Percentiles rank a stretch among this genome's conserved stretches.
Conservation (phyloP, 2,888 invertebrate species). For the Cephus spinipes region DNA sequence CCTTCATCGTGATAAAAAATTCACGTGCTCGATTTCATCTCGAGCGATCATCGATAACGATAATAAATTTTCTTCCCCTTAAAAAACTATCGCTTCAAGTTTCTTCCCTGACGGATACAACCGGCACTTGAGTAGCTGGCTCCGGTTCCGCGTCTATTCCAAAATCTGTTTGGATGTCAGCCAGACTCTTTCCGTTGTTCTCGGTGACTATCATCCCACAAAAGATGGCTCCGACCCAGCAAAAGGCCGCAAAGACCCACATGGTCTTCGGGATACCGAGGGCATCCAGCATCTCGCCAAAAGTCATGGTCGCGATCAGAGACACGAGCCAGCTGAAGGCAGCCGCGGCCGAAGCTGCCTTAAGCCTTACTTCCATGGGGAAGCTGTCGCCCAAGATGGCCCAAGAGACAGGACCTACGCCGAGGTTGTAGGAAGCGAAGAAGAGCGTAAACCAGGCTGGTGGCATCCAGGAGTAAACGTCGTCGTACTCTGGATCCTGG, state of each 20-base stretch:
- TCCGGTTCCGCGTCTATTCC: conserved; percentile 15
- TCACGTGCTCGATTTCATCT: not conserved
- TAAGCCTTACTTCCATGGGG: conserved; percentile 46
- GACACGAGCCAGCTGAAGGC: conserved; percentile 49
- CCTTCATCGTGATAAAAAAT: not conserved
- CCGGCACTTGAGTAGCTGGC: not conserved
- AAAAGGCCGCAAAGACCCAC: conserved; percentile 48
- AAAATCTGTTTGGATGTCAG: conserved; percentile 48
- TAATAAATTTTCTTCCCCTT: not conserved
- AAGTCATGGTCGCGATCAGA: conserved; percentile 42
- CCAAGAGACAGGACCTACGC: conserved; percentile 57
- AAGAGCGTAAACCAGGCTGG: conserved; percentile 46
- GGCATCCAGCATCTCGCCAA: conserved; percentile 37
- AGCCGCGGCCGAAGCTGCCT: conserved; percentile 36
- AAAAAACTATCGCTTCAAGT: not conserved
- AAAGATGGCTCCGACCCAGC: conserved; percentile 44
- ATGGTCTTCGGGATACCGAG: conserved; percentile 44
- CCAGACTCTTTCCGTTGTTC: conserved; percentile 45
- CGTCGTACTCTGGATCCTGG: conserved; percentile 50
- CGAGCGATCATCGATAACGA: not conserved
- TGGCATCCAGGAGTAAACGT: conserved; percentile 54
- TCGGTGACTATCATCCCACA: conserved; percentile 40
- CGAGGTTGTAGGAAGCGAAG: conserved; percentile 51
- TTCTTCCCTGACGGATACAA: not conserved
- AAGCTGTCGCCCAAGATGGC: conserved; percentile 54